These are phyloP conservation scores for Aphaenogaster ashmeadi DNA, from an alignment of 1,140 invertebrate genomes.

Conservation along the genomic window DNA sequence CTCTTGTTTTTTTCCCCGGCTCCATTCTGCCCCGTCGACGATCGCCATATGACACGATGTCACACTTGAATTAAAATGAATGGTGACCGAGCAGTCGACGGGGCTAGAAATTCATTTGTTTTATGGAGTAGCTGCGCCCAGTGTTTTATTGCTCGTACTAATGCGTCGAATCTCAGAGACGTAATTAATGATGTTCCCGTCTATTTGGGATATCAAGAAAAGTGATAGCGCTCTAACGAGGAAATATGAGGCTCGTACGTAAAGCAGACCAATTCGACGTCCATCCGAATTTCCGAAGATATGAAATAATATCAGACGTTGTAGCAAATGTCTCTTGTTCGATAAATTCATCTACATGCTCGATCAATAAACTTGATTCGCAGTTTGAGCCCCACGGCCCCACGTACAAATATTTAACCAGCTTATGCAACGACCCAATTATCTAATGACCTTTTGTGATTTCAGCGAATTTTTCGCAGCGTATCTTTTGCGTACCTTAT, in stretches of 20 bases:
- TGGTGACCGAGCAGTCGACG: not conserved
- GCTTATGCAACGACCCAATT: slow-evolving; percentile 13
- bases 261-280: not conserved
- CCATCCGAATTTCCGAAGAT: not conserved
- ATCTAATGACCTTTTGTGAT: slow-evolving; percentile 13
- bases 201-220: not conserved
- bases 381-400: not conserved
- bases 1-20: not conserved
- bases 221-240: not conserved
- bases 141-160: not conserved
- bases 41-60: slow-evolving; percentile 31
- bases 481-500: not conserved
- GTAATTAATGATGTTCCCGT: slow-evolving; percentile 29
- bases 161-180: not conserved
- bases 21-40: not conserved
- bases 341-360: not conserved
- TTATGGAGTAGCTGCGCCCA: not conserved
- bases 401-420: slow-evolving; percentile 15
- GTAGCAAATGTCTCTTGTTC: not conserved
- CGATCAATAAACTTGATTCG: slow-evolving; percentile 4
- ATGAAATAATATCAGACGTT: not conserved
- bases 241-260: not conserved
- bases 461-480: slow-evolving; percentile 3
- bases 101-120: slow-evolving; percentile 32
- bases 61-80: slow-evolving; percentile 43